Percentiles rank a stretch among this genome's conserved stretches.
Evolutionary conservation across 2,113 vertebrate species (phyloP).

Genomic region (Pao palembangensis): DNA sequence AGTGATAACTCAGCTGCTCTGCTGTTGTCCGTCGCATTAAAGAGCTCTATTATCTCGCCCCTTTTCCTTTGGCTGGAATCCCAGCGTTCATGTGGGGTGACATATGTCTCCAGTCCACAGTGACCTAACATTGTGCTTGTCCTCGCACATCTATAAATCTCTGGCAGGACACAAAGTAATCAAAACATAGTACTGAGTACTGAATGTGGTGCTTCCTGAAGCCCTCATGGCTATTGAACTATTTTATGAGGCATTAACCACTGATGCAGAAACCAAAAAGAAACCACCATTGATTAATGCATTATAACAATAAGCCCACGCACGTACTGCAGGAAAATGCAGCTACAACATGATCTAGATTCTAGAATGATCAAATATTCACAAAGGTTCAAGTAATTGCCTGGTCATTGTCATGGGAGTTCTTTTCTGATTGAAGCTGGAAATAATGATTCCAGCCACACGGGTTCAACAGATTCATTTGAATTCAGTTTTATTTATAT

Average conservation of each 20-base stretch:
- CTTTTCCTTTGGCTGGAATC: constrained; percentile 53
- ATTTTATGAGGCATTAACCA: background rate
- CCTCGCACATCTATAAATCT: too few relatives aligned
- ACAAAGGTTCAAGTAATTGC: background rate
- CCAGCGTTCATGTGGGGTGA: constrained; percentile 56
- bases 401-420: too few relatives aligned
- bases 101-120: constrained; percentile 57
- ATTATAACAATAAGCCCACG: constrained; percentile 37
- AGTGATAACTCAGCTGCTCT: constrained; percentile 61
- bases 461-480: too few relatives aligned
- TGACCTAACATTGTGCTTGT: constrained; percentile 54
- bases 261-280: constrained; percentile 10
- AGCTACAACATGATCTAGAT: constrained; percentile 14
- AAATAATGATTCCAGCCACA: too few relatives aligned
- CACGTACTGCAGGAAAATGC: constrained; percentile 34
- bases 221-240: too few relatives aligned
- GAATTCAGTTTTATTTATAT: too few relatives aligned
- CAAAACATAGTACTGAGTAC: too few relatives aligned
- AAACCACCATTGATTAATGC: constrained; percentile 43
- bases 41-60: constrained; percentile 47
- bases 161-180: too few relatives aligned
- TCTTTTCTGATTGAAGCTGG: too few relatives aligned
- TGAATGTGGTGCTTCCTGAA: too few relatives aligned
- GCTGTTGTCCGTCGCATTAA: constrained; percentile 59
- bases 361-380: constrained; percentile 3